Evolutionary conservation across 2,113 vertebrate genomes (phyloP).

Genomic region (Trogon melanurus): DNA sequence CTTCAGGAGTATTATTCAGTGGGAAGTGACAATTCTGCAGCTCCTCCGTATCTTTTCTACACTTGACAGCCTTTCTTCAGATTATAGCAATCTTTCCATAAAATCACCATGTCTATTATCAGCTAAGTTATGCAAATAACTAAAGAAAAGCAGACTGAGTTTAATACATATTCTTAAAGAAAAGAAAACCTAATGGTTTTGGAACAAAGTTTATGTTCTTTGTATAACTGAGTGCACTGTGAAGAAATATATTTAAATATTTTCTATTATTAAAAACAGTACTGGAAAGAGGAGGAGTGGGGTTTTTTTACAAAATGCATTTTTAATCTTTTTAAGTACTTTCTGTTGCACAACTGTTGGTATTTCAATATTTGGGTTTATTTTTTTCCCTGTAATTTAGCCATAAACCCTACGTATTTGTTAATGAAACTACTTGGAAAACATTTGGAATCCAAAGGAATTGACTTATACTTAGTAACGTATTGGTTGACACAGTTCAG

Average conservation of each 20-base stretch:
- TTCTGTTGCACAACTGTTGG: not conserved
- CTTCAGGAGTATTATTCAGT: constrained; percentile 6
- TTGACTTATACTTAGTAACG: fast-evolving
- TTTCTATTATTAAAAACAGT: not conserved
- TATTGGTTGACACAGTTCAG: not conserved
- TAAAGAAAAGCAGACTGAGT: not conserved
- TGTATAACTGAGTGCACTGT: not conserved
- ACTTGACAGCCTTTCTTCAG: constrained; percentile 1
- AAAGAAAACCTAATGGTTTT: not conserved
- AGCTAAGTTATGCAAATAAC: not conserved
- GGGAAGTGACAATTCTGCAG: not conserved
- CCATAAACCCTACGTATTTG: not conserved
- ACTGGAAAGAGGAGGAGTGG: not conserved
- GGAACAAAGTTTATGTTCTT: not conserved
- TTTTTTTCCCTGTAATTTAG: not conserved
- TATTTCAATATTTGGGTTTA: not conserved
- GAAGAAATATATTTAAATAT: not conserved
- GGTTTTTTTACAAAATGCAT: not conserved
- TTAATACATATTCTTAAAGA: not conserved
- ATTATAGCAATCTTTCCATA: not conserved
- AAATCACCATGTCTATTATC: not conserved
- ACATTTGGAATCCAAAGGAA: not conserved
- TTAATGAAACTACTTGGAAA: not conserved
- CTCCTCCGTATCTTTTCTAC: not conserved
- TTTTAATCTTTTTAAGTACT: not conserved